Evolutionary conservation across 2,113 vertebrate genomes (phyloP).

Genomic region (Carollia perspicillata): DNA sequence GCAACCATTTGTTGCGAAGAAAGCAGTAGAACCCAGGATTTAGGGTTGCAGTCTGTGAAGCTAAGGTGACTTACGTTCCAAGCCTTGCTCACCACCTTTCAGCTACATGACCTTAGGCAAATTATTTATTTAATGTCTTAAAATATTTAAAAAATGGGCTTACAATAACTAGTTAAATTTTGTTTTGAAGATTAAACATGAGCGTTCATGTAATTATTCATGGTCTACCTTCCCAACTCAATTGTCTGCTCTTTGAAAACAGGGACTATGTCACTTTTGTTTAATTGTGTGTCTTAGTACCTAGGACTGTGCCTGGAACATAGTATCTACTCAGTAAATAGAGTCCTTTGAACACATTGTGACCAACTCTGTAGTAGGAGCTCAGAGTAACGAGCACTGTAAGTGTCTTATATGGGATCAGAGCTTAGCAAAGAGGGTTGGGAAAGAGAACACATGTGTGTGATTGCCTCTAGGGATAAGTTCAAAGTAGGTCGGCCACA

Average conservation of each 20-base stretch:
- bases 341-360: background rate
- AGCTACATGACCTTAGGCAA: background rate
- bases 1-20: background rate
- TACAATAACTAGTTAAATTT: background rate
- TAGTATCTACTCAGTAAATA: background rate
- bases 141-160: background rate
- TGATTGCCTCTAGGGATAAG: background rate
- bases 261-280: background rate
- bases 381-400: background rate
- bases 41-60: background rate
- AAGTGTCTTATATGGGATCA: background rate
- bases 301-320: background rate
- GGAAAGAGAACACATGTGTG: background rate
- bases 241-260: background rate
- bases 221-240: background rate
- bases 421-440: background rate
- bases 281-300: background rate
- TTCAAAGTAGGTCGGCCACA: background rate
- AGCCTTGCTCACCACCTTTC: background rate
- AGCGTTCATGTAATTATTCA: background rate
- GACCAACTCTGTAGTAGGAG: background rate
- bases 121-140: background rate
- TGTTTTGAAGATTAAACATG: background rate
- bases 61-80: background rate
- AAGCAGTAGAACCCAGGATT: background rate